phyloP scores from a whole-genome alignment of 2,888 invertebrate species.

The Rhingia campestris region DNA sequence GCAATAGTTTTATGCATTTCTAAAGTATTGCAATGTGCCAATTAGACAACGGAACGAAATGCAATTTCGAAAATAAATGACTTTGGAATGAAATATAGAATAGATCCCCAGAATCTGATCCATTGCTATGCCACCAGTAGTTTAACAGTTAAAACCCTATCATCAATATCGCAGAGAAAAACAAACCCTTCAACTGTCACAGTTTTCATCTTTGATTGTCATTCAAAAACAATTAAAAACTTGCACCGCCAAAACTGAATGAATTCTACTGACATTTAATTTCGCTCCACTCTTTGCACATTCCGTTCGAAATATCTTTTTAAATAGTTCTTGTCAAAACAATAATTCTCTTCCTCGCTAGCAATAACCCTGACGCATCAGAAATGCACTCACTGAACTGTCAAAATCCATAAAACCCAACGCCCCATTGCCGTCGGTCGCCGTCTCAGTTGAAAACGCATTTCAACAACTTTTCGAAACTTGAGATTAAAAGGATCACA shows the following conservation, averaged over 20 bases:
- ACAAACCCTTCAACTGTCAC: background rate
- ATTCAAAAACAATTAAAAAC: background rate
- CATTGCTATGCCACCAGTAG: no score
- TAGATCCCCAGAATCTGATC: no score
- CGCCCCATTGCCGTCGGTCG: background rate
- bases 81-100: no score
- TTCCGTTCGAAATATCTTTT: background rate
- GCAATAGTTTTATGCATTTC: no score
- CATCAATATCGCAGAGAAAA: no score
- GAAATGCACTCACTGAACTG: slow-evolving; percentile 57
- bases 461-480: slow-evolving; percentile 55
- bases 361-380: slow-evolving; percentile 39
- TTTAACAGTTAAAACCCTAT: no score
- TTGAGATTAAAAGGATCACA: slow-evolving; percentile 54
- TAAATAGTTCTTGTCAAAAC: background rate
- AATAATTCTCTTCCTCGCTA: background rate
- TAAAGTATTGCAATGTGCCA: no score
- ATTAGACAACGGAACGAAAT: no score
- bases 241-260: background rate
- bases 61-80: no score
- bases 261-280: slow-evolving; percentile 8
- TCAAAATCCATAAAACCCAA: slow-evolving; percentile 43
- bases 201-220: background rate
- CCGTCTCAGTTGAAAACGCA: slow-evolving; percentile 21
- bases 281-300: background rate